Conservation (phyloP, 2,113 vertebrate species). For the Craseonycteris thonglongyai region DNA sequence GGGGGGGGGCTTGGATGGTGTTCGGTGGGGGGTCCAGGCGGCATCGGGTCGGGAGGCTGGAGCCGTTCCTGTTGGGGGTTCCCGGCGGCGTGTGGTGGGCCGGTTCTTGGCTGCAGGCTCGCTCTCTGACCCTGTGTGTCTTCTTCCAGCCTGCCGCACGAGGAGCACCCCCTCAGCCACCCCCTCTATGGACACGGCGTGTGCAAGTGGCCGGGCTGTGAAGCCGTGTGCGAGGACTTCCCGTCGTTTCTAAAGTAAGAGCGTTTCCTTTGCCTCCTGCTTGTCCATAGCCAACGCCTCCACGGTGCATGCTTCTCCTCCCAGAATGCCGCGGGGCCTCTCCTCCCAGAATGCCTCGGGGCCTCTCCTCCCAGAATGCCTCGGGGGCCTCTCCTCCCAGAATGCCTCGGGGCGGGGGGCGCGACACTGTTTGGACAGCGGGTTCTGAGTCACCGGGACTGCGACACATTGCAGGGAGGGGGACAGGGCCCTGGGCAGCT, state of each 20-base stretch:
- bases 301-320: constrained; percentile 39
- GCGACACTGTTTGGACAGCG: too few species aligned
- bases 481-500: too few species aligned
- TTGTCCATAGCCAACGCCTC: constrained; percentile 59
- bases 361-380: constrained; percentile 13
- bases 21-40: too few species aligned
- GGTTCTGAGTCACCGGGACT: too few species aligned
- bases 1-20: too few species aligned
- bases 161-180: constrained; percentile 92
- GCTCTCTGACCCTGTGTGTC: constrained; percentile 29
- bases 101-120: neutral
- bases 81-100: neutral
- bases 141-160: constrained; percentile 85
- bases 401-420: too few species aligned
- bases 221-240: constrained; percentile 97
- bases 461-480: too few species aligned
- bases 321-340: constrained; percentile 9
- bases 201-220: constrained; percentile 99
- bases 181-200: constrained; percentile 97
- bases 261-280: constrained; percentile 32
- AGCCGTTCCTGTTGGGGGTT: too few species aligned
- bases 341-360: neutral
- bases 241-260: constrained; percentile 98
- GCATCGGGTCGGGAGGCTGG: too few species aligned
- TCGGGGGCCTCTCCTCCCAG: constrained; percentile 30